Evolutionary conservation across 2,113 vertebrate genomes (phyloP).

Genomic region (Ursus arctos): DNA sequence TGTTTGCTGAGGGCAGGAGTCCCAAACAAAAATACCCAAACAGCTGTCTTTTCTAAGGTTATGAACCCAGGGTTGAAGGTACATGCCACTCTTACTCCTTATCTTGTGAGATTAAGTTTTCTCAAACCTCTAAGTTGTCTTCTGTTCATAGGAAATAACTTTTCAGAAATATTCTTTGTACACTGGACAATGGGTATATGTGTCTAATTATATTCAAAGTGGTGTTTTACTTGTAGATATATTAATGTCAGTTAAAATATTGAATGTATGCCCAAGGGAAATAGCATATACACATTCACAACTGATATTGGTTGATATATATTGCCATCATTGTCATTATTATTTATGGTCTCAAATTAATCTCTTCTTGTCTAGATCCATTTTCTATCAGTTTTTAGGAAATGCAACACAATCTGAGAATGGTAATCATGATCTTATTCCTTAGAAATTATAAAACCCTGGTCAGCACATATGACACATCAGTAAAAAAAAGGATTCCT

Average conservation of each 20-base stretch:
- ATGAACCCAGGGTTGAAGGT: constrained; percentile 70
- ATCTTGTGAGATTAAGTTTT: constrained; percentile 34
- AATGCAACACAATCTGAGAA: background rate
- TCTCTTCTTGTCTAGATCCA: background rate
- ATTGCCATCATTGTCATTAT: background rate
- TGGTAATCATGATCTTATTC: background rate
- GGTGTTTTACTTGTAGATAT: background rate
- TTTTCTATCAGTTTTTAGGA: background rate
- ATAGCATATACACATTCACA: background rate
- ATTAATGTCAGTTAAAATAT: background rate
- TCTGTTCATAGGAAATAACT: background rate
- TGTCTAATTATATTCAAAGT: background rate
- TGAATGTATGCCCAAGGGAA: background rate
- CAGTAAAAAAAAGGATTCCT: background rate
- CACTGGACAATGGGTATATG: background rate
- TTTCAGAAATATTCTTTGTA: background rate
- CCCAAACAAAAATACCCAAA: constrained; percentile 73
- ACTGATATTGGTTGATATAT: background rate
- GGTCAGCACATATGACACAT: background rate
- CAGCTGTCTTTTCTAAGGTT: constrained; percentile 83
- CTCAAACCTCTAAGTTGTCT: background rate
- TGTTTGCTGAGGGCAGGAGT: constrained; percentile 78
- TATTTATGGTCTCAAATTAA: background rate
- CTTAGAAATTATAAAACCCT: background rate
- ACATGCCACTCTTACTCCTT: constrained; percentile 67